A percentile compares a stretch with the other conserved stretches of the same genome.
These are phyloP conservation scores for Dendrocincla fuliginosa DNA, from an alignment of 2,797 vertebrate genomes.

Conservation along the genomic window DNA sequence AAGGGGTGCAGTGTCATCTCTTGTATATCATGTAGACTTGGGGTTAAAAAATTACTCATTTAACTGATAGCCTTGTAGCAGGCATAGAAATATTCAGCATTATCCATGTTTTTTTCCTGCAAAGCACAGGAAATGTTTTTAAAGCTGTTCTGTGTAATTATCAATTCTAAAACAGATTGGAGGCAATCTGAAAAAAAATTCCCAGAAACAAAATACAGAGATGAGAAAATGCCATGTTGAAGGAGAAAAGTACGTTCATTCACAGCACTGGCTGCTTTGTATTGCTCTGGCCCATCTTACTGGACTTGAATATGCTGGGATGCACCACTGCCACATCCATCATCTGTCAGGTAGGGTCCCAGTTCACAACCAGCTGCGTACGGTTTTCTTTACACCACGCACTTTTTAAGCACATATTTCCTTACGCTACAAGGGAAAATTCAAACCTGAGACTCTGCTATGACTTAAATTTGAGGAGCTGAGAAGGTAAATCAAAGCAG, in stretches of 20 bases:
- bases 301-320: fast-evolving
- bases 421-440: background rate
- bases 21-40: background rate
- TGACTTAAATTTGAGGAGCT: background rate
- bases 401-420: background rate
- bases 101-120: background rate
- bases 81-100: background rate
- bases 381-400: background rate
- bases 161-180: background rate
- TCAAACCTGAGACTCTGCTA: background rate
- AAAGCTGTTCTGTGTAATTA: background rate
- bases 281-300: fast-evolving
- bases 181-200: background rate
- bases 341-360: background rate
- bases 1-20: background rate
- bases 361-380: background rate
- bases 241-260: background rate
- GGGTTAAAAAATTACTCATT: background rate
- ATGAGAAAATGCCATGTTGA: background rate
- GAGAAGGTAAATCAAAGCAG: background rate
- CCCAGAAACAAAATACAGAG: background rate
- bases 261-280: background rate
- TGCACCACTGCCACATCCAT: background rate
- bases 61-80: background rate
- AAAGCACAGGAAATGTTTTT: background rate